Evolutionary conservation across 2,888 invertebrate species (phyloP).

Genomic region (Branchellion lobata): DNA sequence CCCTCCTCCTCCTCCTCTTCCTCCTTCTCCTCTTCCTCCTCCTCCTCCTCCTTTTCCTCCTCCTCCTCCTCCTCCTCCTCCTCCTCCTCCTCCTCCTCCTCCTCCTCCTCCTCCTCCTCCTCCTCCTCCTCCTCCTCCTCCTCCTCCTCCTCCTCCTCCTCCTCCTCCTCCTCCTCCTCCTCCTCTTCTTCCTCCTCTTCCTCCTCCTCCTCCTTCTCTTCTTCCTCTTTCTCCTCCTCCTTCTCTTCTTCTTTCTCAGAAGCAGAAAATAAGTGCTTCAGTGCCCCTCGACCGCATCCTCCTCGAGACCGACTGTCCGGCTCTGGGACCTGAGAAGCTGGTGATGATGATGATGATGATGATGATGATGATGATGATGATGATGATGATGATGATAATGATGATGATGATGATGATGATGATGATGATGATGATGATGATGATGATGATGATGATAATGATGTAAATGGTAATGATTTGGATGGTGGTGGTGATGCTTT

Average conservation of each 20-base stretch:
- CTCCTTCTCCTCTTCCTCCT: background rate
- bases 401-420: slow-evolving; percentile 42
- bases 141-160: background rate
- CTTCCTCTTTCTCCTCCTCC: background rate
- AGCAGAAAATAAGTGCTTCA: slow-evolving; percentile 58
- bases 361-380: slow-evolving; percentile 37
- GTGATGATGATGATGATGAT: background rate
- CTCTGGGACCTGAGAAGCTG: slow-evolving; percentile 59
- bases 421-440: slow-evolving; percentile 30
- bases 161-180: background rate
- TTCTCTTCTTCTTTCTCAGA: slow-evolving; percentile 53
- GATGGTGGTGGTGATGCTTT: slow-evolving; percentile 40
- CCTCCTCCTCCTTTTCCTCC: background rate
- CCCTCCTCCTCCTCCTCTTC: background rate
- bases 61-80: background rate
- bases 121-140: background rate
- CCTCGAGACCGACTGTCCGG: slow-evolving; percentile 65
- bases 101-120: no score
- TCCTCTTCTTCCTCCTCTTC: no score
- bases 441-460: slow-evolving; percentile 38
- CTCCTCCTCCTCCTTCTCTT: no score
- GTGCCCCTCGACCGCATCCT: slow-evolving; percentile 62
- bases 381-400: slow-evolving; percentile 24
- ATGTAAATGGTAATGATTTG: slow-evolving; percentile 36
- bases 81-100: no score